Evolutionary conservation across 2,888 invertebrate genomes (phyloP).

Genomic region (Drosophila gaucha): DNA sequence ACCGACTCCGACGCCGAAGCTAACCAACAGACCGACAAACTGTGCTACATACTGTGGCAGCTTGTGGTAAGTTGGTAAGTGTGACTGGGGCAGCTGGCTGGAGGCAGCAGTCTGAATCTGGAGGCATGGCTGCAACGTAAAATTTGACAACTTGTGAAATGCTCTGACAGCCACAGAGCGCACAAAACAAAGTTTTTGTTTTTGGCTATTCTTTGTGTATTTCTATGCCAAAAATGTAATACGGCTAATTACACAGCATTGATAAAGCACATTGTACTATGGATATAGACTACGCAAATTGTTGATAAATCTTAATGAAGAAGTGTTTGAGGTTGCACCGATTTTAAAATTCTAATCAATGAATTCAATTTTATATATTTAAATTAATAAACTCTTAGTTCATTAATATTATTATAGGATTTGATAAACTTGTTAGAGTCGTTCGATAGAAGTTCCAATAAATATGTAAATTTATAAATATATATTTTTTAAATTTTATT

Average conservation of each 20-base stretch:
- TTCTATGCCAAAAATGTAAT: constrained; percentile 75
- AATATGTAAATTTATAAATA: too few species aligned
- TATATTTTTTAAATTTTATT: too few species aligned
- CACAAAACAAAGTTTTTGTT: constrained; percentile 73
- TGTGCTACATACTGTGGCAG: constrained; percentile 50
- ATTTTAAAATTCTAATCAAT: not conserved
- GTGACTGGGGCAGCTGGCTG: not conserved
- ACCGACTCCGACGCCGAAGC: constrained; percentile 32
- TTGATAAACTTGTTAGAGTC: too few species aligned
- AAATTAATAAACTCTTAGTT: too few species aligned
- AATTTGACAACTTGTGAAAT: constrained; percentile 80
- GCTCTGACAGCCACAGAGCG: constrained; percentile 69
- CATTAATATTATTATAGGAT: too few species aligned
- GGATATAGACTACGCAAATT: constrained; percentile 12
- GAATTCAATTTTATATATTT: not conserved
- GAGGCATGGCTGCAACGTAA: constrained; percentile 50
- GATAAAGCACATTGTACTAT: constrained; percentile 32
- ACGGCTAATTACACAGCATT: constrained; percentile 75
- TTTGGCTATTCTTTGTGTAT: constrained; percentile 68
- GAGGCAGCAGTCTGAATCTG: not conserved
- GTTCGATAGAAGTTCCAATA: too few species aligned
- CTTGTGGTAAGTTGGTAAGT: constrained; percentile 37
- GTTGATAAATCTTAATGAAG: constrained; percentile 15
- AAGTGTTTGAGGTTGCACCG: too few species aligned
- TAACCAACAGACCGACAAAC: constrained; percentile 41